These are phyloP conservation scores for Melanaphis sacchari DNA, from an alignment of 1,140 invertebrate species.

Conservation along the genomic window DNA sequence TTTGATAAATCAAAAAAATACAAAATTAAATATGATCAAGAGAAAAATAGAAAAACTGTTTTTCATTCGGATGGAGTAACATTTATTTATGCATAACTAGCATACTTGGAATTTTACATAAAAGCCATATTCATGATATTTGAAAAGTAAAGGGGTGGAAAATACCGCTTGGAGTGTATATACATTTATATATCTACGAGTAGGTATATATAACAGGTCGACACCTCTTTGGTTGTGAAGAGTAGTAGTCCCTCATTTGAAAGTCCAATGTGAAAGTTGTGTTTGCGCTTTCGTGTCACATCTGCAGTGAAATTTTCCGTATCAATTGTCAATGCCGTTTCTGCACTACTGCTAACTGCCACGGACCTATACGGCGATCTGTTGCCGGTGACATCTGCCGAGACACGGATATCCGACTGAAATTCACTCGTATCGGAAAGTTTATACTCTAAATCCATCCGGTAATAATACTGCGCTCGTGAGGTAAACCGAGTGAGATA, in stretches of 20 bases:
- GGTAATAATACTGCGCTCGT: background rate
- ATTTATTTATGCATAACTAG: background rate
- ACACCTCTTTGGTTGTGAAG: background rate
- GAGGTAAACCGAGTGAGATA: slow-evolving; percentile 26
- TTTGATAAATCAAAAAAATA: background rate
- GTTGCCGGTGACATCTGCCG: slow-evolving; percentile 48
- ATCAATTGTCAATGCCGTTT: background rate
- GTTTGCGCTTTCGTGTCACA: slow-evolving; percentile 31
- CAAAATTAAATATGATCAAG: background rate
- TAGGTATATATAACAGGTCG: slow-evolving; percentile 25
- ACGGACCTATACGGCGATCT: background rate
- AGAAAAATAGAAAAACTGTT: background rate
- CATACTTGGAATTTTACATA: background rate
- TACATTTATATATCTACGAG: background rate
- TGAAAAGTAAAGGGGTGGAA: background rate
- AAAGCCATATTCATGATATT: background rate
- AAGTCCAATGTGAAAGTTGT: slow-evolving; percentile 50
- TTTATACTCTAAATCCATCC: background rate
- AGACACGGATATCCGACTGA: slow-evolving; percentile 51
- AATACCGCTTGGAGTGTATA: background rate
- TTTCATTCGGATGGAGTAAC: background rate
- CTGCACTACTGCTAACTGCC: background rate
- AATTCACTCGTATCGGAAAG: background rate
- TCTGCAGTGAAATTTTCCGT: slow-evolving; percentile 49
- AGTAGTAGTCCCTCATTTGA: slow-evolving; percentile 17